Evolutionary conservation across 1,140 invertebrate species (phyloP), one percentile per base, ranked within the genome.

Genomic region (Bombus polaris): DNA sequence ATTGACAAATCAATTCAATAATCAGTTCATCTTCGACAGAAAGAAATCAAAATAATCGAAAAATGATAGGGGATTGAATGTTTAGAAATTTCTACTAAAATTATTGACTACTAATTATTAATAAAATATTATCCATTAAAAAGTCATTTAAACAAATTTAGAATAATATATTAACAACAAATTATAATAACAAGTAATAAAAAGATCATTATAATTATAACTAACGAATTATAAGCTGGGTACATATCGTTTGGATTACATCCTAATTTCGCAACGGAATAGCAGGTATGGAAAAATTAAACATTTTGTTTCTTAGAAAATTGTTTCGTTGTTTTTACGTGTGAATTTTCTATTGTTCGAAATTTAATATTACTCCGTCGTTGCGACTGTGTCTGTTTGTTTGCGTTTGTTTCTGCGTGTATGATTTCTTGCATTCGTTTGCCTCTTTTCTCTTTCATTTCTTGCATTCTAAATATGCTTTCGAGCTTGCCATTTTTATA

Each of bases 231-330:
- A 28, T 53, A 53, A 53, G 47, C 35, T 39, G 15, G 35, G 0
- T 68, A 68, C 8, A 42, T 53, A 39, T 5, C 8, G 37, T n/a
- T 66, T 28, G 32, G 35, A 57, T 59, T 25, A 6, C 25, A 9
- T 76, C 62, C 12, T 42, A 39, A 35, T 39, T 78, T 79, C 18
- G 0, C 65, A 35, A 59, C 75, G 22, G 37, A 22, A 35, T 35
- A 32, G n/a, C 75, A 84, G 82, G 82, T 84, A 84, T 76, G 81
- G 68, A 32, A 62, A n/a, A 47, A 13, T 59, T 18, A 3, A 35
- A 68, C 0, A 47, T 62, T 84, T 78, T 47, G 15, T 84, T 79
- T 28, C 12, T 35, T 44, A 18, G 1, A 3, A 66, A 18, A 44
- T 71, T 37, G 42, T 84, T 84, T 78, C 3, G 35, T 57, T 44